Evolutionary conservation across 92 coral and sea anemone genomes (phyloP).

Genomic region (Epizoanthus illoricatus): DNA sequence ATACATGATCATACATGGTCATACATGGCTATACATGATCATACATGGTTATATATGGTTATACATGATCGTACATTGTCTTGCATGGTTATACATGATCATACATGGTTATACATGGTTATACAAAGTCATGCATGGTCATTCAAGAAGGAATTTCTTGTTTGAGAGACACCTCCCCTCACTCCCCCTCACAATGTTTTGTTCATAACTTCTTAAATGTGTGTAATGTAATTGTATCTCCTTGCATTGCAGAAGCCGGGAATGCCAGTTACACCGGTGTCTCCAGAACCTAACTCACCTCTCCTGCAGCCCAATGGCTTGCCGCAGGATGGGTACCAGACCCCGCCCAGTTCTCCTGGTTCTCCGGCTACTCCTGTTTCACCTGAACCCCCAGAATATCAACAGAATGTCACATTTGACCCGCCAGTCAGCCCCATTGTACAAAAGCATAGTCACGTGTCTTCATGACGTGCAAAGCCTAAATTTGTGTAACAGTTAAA

Average conservation of each 20-base stretch:
- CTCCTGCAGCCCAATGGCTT: slow-evolving; percentile 11
- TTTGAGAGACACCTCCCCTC: too few species aligned
- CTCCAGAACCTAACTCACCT: slow-evolving; percentile 3
- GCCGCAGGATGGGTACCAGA: slow-evolving; percentile 9
- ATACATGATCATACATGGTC: too few species aligned
- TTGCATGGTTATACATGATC: too few species aligned
- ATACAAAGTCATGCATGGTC: background rate
- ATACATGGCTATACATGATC: too few species aligned
- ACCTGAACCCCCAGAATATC: background rate
- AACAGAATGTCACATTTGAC: slow-evolving; percentile 20
- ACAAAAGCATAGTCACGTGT: background rate
- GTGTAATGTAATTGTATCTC: too few species aligned
- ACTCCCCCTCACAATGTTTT: too few species aligned
- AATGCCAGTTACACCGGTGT: background rate
- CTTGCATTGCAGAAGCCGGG: slow-evolving; percentile 4
- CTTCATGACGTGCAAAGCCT: background rate
- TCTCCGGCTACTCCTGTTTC: slow-evolving; percentile 16
- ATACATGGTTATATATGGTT: too few species aligned
- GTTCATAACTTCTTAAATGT: too few species aligned
- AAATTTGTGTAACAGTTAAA: too few species aligned
- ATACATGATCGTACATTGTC: too few species aligned
- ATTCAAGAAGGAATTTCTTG: too few species aligned
- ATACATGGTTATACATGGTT: background rate
- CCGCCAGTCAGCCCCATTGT: background rate
- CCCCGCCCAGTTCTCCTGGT: slow-evolving; percentile 9